Percentiles rank a stretch among this genome's conserved stretches.
These are phyloP conservation scores for Prostheceraeus crozeri DNA, from an alignment of 2,888 invertebrate genomes.

Conservation along the genomic window DNA sequence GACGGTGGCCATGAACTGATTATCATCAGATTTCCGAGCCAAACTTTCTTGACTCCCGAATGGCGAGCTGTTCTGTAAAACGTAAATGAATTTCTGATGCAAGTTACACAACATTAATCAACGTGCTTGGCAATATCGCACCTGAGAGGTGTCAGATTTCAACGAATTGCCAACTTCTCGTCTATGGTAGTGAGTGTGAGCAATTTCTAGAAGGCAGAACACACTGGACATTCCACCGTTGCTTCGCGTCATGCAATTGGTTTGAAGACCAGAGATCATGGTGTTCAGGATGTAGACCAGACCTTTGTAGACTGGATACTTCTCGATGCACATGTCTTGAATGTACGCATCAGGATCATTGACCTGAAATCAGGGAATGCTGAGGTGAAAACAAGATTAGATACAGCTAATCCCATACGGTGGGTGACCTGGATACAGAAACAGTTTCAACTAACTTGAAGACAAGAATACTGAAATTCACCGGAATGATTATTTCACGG, in stretches of 20 bases:
- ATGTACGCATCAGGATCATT: slow-evolving; percentile 79
- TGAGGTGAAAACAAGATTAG: too few species aligned
- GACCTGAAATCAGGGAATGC: too few species aligned
- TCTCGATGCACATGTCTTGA: slow-evolving; percentile 83
- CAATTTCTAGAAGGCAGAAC: slow-evolving; percentile 91
- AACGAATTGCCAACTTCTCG: slow-evolving; percentile 40
- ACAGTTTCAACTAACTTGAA: too few species aligned
- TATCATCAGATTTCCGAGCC: slow-evolving; percentile 42
- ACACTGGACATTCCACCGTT: slow-evolving; percentile 88
- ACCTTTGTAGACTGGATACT: slow-evolving; percentile 87
- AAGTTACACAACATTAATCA: neutral
- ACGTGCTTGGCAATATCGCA: too few species aligned
- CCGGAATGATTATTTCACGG: too few species aligned
- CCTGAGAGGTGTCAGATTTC: slow-evolving; percentile 6
- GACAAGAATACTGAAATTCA: too few species aligned
- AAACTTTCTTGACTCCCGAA: slow-evolving; percentile 55
- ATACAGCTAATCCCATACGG: too few species aligned
- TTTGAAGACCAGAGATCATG: slow-evolving; percentile 78
- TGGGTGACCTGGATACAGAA: too few species aligned
- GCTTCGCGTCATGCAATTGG: slow-evolving; percentile 82
- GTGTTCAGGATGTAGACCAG: slow-evolving; percentile 84
- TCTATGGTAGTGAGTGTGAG: slow-evolving; percentile 87
- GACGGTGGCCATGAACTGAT: slow-evolving; percentile 25
- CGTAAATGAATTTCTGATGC: neutral
- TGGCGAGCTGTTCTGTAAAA: slow-evolving; percentile 44